Evolutionary conservation across 2,113 vertebrate species (phyloP), one percentile per base, ranked within the genome.

Genomic region (Cyanocitta stelleri): DNA sequence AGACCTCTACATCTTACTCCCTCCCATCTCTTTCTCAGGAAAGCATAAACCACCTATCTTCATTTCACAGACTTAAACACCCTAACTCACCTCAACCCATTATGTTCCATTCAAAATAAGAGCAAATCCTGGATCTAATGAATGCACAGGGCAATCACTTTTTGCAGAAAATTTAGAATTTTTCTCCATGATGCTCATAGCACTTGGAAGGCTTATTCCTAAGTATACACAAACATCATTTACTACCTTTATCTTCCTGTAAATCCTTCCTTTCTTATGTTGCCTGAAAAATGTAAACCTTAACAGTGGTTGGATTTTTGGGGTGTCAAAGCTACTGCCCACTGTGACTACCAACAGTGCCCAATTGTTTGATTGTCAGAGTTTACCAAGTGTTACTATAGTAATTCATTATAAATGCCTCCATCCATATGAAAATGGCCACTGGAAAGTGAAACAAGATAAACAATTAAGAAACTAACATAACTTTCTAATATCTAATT

Each of bases 101-200:
- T 21, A 29, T 3, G 1, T 16, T 71, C 59, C 46, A 82, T 37
- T 44, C 20, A 44, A 77, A 85, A 2, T 18, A 55, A 79, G 37
- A 75, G 3, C n/a, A 87, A 62, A 21, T 75, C 51, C 46, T 44
- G 16, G 77, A 84, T 37, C 12, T 30, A 63, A 24, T 16, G 15
- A 84, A 73, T 1, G 2, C 8, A 35, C 35, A 37, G 10, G 6
- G 4, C 13, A 49, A 48, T 24, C 1, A 1, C 13, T n/a, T 56
- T 48, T 48, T 52, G 56, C 49, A 85, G 46, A 43, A 66, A 81
- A 56, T 15, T 52, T 13, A 20, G 4, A 52, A 3, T 52, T 90
- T 69, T 74, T 69, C n/a, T 37, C 13, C 22, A 48, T 7, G 6
- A 52, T 17, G 4, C 26, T 21, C 23, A 9, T 2, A 77, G 23